phyloP scores from a whole-genome alignment of 2,888 invertebrate species.

The Mythimna pallens region DNA sequence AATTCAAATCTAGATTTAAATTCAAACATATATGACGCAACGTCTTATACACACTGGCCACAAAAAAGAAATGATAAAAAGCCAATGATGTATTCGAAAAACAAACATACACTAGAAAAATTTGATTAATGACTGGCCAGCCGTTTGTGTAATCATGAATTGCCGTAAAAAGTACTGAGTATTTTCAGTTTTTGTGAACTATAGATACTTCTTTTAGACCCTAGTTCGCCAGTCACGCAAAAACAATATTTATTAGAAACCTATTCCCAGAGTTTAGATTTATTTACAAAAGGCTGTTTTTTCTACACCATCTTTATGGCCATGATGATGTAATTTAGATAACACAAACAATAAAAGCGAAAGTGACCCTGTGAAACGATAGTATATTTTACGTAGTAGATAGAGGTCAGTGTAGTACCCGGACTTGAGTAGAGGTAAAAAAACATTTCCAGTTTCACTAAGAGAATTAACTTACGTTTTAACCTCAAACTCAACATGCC shows the following conservation, averaged over 20 bases:
- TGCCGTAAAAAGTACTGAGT: conserved; percentile 4
- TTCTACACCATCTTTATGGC: conserved; percentile 20
- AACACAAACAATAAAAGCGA: conserved; percentile 20
- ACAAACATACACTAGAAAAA: conserved; percentile 19
- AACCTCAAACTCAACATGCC: neutral
- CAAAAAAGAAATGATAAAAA: neutral
- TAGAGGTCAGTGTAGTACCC: neutral
- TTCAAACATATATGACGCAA: neutral
- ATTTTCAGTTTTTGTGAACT: conserved; percentile 1
- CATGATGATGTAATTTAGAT: conserved; percentile 28
- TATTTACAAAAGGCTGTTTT: neutral
- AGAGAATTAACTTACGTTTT: neutral
- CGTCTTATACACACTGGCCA: neutral
- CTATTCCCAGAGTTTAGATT: neutral
- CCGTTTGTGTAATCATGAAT: conserved; percentile 23
- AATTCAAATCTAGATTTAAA: conserved; percentile 9
- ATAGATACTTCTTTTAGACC: neutral
- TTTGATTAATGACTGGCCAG: conserved; percentile 19
- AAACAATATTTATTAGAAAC: conserved; percentile 28
- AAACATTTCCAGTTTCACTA: neutral
- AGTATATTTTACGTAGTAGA: conserved; percentile 7
- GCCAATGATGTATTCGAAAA: conserved; percentile 7
- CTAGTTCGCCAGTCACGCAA: conserved; percentile 6
- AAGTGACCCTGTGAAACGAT: conserved; percentile 4
- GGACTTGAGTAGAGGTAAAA: neutral